Conservation (phyloP, 2,113 vertebrate species). For the Agelaius tricolor region DNA sequence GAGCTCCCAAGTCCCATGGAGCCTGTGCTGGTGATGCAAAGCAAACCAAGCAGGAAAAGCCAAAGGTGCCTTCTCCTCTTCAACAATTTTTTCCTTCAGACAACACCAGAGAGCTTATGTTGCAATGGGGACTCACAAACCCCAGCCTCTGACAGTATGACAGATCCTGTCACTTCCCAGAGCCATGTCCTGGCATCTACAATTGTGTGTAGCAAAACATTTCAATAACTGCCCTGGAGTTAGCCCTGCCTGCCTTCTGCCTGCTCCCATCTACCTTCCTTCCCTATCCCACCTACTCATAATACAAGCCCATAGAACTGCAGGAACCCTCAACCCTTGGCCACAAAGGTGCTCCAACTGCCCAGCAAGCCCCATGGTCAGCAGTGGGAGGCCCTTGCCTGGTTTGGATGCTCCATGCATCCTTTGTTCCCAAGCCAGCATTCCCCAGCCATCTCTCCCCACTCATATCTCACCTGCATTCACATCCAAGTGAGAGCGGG, state of each 20-base stretch:
- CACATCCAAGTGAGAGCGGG: rapidly evolving
- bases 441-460: not conserved
- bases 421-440: not conserved
- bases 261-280: not conserved
- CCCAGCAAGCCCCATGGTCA: rapidly evolving
- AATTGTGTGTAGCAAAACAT: not conserved
- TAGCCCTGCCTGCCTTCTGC: not conserved
- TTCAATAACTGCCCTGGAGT: not conserved
- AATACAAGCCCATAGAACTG: not conserved
- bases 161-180: not conserved
- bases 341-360: not conserved
- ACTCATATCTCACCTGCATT: not conserved
- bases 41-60: not conserved
- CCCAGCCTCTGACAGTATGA: not conserved
- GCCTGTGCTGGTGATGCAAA: not conserved
- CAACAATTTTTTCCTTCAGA: not conserved
- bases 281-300: not conserved
- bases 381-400: not conserved
- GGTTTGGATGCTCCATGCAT: rapidly evolving
- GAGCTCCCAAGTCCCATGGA: not conserved
- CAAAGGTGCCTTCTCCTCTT: not conserved
- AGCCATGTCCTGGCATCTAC: not conserved
- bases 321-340: not conserved
- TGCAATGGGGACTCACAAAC: not conserved
- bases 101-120: not conserved